These are phyloP conservation scores for Campaea margaritaria DNA, from an alignment of 2,888 invertebrate species.

Conservation along the genomic window DNA sequence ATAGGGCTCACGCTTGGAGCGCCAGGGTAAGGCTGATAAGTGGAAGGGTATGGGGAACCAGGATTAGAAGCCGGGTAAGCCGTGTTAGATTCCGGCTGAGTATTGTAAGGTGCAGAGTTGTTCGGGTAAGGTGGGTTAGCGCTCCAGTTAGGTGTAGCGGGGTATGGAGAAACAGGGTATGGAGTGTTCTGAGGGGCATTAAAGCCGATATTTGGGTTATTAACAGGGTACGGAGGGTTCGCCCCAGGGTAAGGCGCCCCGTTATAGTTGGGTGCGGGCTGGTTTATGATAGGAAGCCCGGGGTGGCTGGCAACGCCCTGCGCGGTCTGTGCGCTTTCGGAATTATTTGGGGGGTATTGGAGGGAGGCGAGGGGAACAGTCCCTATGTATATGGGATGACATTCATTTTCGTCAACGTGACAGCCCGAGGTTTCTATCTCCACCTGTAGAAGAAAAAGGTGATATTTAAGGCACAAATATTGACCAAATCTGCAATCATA, in stretches of 20 bases:
- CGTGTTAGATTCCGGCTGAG: too few species aligned
- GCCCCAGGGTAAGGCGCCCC: slow-evolving; percentile 36
- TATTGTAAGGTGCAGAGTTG: slow-evolving; percentile 36
- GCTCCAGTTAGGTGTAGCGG: slow-evolving; percentile 41
- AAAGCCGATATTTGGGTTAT: slow-evolving; percentile 44
- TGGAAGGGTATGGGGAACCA: slow-evolving; percentile 21
- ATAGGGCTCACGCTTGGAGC: too few species aligned
- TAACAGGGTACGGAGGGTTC: slow-evolving; percentile 15
- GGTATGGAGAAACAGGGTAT: slow-evolving; percentile 40
- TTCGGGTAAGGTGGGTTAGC: slow-evolving; percentile 29
- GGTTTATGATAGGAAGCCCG: slow-evolving; percentile 50
- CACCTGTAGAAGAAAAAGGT: slow-evolving; percentile 53
- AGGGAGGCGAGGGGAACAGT: slow-evolving; percentile 57
- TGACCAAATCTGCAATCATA: too few species aligned
- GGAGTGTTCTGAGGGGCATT: slow-evolving; percentile 33
- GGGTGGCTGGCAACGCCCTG: slow-evolving; percentile 43
- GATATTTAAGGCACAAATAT: too few species aligned
- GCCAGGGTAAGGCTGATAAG: neutral
- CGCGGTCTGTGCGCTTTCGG: slow-evolving; percentile 39
- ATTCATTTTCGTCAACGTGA: slow-evolving; percentile 56
- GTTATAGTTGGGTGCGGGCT: slow-evolving; percentile 45
- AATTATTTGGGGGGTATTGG: slow-evolving; percentile 37
- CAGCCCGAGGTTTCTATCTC: slow-evolving; percentile 60
- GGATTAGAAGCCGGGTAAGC: too few species aligned
- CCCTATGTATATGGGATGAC: slow-evolving; percentile 60